Evolutionary conservation across 1,140 invertebrate species (phyloP).

Genomic region (Trichonephila clavata): DNA sequence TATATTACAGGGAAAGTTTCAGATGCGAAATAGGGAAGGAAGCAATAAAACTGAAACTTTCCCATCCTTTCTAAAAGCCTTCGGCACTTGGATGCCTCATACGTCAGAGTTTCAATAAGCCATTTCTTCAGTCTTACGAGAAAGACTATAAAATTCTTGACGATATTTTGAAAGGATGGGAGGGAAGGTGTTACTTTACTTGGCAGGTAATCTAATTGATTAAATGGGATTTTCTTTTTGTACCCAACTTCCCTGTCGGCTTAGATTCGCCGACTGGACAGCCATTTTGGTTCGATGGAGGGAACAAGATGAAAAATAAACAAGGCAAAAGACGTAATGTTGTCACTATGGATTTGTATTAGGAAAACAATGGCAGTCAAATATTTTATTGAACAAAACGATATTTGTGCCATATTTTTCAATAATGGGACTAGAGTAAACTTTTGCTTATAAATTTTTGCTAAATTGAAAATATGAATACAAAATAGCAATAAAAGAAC

Average conservation of each 20-base stretch:
- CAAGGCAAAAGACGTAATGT: not conserved
- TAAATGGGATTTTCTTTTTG: conserved; percentile 46
- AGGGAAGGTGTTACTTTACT: conserved; percentile 10
- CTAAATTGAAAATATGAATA: no score
- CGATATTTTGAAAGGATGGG: conserved; percentile 45
- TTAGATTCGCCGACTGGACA: not conserved
- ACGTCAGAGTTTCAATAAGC: conserved; percentile 44
- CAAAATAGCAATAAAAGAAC: no score
- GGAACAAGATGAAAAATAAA: not conserved
- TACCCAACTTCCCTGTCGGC: not conserved
- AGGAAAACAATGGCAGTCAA: no score
- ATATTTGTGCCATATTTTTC: no score
- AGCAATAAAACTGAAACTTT: conserved; percentile 23
- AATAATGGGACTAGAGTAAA: no score
- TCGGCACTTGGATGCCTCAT: not conserved
- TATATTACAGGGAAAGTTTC: not conserved
- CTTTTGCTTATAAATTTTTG: no score
- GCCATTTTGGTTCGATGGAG: not conserved
- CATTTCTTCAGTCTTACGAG: conserved; percentile 30
- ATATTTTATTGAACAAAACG: no score
- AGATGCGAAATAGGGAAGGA: not conserved
- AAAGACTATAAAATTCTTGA: conserved; percentile 44
- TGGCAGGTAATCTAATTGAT: conserved; percentile 64
- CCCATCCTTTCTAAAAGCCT: not conserved
- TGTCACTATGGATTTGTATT: no score